A percentile compares a stretch with the other conserved stretches of the same genome.
These are phyloP conservation scores for Apis dorsata DNA, from an alignment of 1,140 invertebrate species.

Conservation along the genomic window DNA sequence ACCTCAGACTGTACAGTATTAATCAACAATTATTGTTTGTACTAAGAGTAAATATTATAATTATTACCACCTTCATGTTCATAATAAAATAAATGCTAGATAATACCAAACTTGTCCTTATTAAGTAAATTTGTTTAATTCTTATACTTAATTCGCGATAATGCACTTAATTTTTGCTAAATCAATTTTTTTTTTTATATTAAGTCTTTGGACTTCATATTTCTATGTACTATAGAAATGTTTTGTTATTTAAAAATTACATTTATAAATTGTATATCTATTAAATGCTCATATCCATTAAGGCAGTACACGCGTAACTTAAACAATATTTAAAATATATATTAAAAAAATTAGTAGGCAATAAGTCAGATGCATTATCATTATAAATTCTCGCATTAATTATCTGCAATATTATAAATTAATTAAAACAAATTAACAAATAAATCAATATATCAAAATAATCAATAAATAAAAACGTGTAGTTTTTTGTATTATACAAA, in stretches of 20 bases:
- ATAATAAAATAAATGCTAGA: slow-evolving; percentile 80
- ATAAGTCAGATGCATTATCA: slow-evolving; percentile 60
- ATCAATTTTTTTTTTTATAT: slow-evolving; percentile 22
- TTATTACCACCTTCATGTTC: slow-evolving; percentile 75
- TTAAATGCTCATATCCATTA: slow-evolving; percentile 16
- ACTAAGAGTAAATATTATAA: slow-evolving; percentile 78
- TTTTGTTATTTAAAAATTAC: slow-evolving; percentile 8
- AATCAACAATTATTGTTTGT: slow-evolving; percentile 78
- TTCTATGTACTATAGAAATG: slow-evolving; percentile 23
- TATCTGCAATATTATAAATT: slow-evolving; percentile 16
- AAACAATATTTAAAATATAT: slow-evolving; percentile 41
- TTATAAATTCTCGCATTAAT: slow-evolving; percentile 11
- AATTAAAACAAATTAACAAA: slow-evolving; percentile 45
- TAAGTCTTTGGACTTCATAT: slow-evolving; percentile 37
- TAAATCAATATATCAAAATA: slow-evolving; percentile 11
- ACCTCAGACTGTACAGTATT: slow-evolving; percentile 80
- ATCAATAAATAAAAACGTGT: slow-evolving; percentile 57
- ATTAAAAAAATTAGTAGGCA: slow-evolving; percentile 46
- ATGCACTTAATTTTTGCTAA: slow-evolving; percentile 59
- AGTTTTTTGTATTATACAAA: slow-evolving; percentile 47
- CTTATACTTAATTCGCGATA: slow-evolving; percentile 68
- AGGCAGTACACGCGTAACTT: slow-evolving; percentile 18
- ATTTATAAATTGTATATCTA: slow-evolving; percentile 31
- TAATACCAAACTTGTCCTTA: slow-evolving; percentile 75
- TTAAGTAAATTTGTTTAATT: slow-evolving; percentile 63